Percentiles rank a stretch among this genome's conserved stretches.
These are phyloP conservation scores for Brassicogethes aeneus DNA, from an alignment of 2,888 invertebrate species.

Conservation along the genomic window DNA sequence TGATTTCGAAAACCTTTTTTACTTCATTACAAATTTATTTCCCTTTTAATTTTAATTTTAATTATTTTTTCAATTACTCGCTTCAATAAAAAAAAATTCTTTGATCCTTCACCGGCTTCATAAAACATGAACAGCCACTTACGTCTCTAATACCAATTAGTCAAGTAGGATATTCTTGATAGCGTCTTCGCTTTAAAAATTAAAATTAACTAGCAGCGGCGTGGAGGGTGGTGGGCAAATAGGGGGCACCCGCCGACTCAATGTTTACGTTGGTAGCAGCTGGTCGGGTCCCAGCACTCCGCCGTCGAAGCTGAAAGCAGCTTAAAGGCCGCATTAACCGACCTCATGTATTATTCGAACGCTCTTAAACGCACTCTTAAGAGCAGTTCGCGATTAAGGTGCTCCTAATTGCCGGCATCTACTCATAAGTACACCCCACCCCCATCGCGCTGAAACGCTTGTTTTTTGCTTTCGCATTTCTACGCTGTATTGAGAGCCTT, in stretches of 20 bases:
- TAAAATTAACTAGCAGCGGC: too few species aligned
- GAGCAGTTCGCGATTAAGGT: constrained; percentile 34
- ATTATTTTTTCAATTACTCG: too few species aligned
- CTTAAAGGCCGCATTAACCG: constrained; percentile 37
- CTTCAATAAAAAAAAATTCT: too few species aligned
- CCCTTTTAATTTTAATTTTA: too few species aligned
- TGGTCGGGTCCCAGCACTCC: constrained; percentile 29
- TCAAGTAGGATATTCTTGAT: not conserved
- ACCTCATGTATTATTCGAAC: constrained; percentile 38
- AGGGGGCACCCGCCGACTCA: not conserved
- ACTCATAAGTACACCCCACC: too few species aligned
- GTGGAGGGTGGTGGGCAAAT: too few species aligned
- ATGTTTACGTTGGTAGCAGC: constrained; percentile 25
- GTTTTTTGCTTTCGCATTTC: too few species aligned
- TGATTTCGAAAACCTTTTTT: too few species aligned
- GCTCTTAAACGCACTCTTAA: constrained; percentile 36
- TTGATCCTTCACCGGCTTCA: not conserved
- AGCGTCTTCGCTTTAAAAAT: not conserved
- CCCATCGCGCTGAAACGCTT: too few species aligned
- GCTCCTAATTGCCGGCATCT: constrained; percentile 25
- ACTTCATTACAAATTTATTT: too few species aligned
- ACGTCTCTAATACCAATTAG: not conserved
- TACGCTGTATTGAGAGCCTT: too few species aligned
- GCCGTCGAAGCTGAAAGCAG: constrained; percentile 32
- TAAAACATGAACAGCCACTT: not conserved